Conservation (phyloP, 2,888 invertebrate genomes). For the Meganola albula region DNA sequence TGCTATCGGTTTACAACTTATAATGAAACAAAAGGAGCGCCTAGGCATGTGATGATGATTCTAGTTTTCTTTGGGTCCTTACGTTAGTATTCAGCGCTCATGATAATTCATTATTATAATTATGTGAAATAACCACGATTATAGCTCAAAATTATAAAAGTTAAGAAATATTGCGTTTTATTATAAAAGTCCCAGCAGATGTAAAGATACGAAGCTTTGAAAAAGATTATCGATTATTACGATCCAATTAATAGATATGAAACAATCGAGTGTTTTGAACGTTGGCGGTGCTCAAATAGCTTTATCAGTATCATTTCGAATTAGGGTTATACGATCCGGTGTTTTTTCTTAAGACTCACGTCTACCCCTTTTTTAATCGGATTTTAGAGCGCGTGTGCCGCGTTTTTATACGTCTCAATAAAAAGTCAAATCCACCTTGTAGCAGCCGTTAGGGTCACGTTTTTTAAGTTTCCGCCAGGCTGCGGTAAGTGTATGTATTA, state of each 20-base stretch:
- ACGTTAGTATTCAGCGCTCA: no score
- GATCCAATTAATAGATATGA: conserved; percentile 77
- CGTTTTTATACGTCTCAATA: conserved; percentile 53
- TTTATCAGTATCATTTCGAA: conserved; percentile 68
- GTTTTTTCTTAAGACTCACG: conserved; percentile 56
- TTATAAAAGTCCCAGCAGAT: conserved; percentile 63
- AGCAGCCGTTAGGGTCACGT: conserved; percentile 67
- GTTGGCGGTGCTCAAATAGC: conserved; percentile 66
- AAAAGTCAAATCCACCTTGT: conserved; percentile 70
- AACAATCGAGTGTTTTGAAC: conserved; percentile 61
- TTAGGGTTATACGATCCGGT: conserved; percentile 64
- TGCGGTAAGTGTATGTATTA: conserved; percentile 70
- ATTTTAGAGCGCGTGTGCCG: conserved; percentile 60
- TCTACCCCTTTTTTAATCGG: conserved; percentile 76
- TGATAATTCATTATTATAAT: no score
- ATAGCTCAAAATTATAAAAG: conserved; percentile 8
- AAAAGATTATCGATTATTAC: conserved; percentile 72
- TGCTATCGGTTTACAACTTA: no score
- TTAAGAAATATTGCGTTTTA: conserved; percentile 28
- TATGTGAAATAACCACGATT: no score
- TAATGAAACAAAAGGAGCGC: no score
- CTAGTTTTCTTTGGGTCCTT: no score
- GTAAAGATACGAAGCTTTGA: conserved; percentile 59
- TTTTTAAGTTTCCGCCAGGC: conserved; percentile 53
- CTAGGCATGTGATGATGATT: no score